These are phyloP conservation scores for Nematostella vectensis DNA, from an alignment of 92 coral and sea anemone genomes.

Conservation along the genomic window DNA sequence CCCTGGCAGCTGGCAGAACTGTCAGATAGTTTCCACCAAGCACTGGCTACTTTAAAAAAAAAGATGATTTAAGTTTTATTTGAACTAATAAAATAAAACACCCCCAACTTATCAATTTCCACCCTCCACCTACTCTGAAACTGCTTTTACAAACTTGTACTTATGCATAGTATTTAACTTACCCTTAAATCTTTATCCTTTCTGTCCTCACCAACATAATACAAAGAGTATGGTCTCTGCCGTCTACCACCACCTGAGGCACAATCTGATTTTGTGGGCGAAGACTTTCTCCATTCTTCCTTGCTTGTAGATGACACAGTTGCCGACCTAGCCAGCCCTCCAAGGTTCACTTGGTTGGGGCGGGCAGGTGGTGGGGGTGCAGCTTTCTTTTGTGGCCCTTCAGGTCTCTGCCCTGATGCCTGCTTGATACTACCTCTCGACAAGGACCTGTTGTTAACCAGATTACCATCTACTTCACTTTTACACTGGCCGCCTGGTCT, in stretches of 20 bases:
- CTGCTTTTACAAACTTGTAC: no score
- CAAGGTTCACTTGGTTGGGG: slow-evolving; percentile 6
- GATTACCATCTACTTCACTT: background rate
- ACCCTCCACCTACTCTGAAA: no score
- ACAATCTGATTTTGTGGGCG: background rate
- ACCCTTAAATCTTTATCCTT: no score
- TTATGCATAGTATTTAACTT: no score
- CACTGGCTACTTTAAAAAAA: no score
- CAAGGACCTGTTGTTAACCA: background rate
- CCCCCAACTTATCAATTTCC: no score
- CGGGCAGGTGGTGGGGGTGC: slow-evolving; percentile 34
- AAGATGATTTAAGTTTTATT: no score
- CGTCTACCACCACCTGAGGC: background rate
- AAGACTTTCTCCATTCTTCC: slow-evolving; percentile 2
- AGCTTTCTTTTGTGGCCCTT: slow-evolving; percentile 10
- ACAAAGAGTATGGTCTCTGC: slow-evolving; percentile 19
- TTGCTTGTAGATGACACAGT: slow-evolving; percentile 11
- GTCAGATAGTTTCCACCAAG: no score
- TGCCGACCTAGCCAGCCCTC: slow-evolving; percentile 12
- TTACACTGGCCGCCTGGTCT: background rate
- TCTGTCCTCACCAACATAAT: slow-evolving; percentile 18
- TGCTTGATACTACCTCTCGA: background rate
- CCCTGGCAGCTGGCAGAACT: no score
- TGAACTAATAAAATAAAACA: no score
- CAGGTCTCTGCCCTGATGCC: background rate